Conservation (phyloP, 2,113 vertebrate species). For the Gallinago undulata region DNA sequence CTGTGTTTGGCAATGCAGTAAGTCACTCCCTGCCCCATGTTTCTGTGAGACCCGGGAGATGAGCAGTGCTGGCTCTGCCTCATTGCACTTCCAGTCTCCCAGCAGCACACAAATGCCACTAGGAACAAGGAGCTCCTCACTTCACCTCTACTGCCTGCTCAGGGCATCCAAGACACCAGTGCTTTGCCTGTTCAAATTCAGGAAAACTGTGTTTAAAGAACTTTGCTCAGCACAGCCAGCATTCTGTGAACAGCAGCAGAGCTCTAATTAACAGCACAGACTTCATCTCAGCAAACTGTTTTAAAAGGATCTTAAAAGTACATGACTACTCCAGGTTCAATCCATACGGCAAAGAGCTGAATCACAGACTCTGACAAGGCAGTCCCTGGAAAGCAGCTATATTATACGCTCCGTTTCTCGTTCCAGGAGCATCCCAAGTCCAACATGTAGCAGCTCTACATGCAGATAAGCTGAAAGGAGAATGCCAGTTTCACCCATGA, state of each 20-base stretch:
- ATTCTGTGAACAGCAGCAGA: constrained; percentile 33
- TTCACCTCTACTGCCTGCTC: background rate
- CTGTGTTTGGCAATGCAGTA: background rate
- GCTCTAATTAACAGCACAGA: constrained; percentile 51
- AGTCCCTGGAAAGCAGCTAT: constrained; percentile 53
- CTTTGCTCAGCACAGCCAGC: constrained; percentile 10
- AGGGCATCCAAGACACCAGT: background rate
- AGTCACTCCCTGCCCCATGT: background rate
- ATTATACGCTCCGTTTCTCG: background rate
- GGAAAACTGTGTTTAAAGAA: constrained; percentile 1
- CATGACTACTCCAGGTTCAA: constrained; percentile 17
- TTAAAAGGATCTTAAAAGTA: background rate
- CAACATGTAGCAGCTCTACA: background rate
- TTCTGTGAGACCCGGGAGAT: background rate
- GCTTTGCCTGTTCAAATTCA: constrained; percentile 24
- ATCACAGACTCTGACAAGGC: constrained; percentile 49
- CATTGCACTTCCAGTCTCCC: background rate
- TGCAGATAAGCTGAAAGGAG: background rate
- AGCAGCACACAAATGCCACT: constrained; percentile 19
- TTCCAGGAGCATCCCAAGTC: constrained; percentile 26
- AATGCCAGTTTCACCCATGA: background rate
- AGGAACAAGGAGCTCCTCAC: background rate
- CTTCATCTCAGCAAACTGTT: constrained; percentile 33
- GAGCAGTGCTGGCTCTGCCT: background rate
- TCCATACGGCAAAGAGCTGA: constrained; percentile 60